These are phyloP conservation scores for Clarias laeviceps DNA, from an alignment of 2,797 vertebrate species.

Conservation along the genomic window DNA sequence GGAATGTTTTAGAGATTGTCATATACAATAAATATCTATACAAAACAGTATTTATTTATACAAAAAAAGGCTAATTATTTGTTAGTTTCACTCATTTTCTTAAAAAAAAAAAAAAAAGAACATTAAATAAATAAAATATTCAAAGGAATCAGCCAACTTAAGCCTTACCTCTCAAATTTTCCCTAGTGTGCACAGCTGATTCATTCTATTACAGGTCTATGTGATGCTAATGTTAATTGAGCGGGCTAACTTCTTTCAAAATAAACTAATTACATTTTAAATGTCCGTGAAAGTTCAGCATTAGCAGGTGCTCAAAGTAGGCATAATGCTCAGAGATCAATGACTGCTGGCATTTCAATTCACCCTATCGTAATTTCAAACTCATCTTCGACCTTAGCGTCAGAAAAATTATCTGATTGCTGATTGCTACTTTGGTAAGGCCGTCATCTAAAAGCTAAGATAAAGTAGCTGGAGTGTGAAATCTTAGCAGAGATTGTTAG, in stretches of 20 bases:
- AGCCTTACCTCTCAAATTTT: not conserved
- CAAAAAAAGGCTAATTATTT: not conserved
- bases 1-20: not conserved
- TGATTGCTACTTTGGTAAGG: conserved; percentile 1
- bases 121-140: not conserved
- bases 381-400: not conserved
- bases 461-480: not conserved
- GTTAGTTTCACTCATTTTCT: not conserved
- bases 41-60: not conserved
- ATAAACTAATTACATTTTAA: not conserved
- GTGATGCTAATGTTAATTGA: not conserved
- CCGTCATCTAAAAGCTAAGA: not conserved
- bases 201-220: not conserved
- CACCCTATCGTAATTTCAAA: not conserved
- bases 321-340: not conserved
- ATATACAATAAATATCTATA: not conserved
- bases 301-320: not conserved
- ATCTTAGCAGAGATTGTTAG: conserved; percentile 13
- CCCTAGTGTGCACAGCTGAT: not conserved
- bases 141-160: not conserved
- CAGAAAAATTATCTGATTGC: conserved; percentile 12
- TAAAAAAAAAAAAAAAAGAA: too few relatives aligned
- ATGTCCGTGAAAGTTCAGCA: not conserved
- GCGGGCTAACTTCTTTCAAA: not conserved
- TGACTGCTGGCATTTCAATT: not conserved